These are phyloP conservation scores for Scelioninae gen. 1 DNA, from an alignment of 2,888 invertebrate genomes.

Conservation along the genomic window DNA sequence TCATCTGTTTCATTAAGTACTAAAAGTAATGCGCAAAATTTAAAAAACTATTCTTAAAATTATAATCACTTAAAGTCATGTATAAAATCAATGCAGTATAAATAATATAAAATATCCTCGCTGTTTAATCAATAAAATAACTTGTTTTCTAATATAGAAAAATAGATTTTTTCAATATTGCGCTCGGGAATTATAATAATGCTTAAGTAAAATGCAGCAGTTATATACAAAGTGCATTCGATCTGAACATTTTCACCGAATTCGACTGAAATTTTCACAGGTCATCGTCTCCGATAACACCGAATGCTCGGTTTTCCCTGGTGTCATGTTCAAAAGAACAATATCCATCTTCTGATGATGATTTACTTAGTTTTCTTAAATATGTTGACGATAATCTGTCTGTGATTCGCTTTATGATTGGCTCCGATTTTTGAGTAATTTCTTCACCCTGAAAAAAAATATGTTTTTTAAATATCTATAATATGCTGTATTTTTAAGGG, in stretches of 20 bases:
- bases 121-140: slow-evolving; percentile 42
- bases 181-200: slow-evolving; percentile 15
- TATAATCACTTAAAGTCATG: too few relatives aligned
- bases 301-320: slow-evolving; percentile 96
- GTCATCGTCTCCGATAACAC: slow-evolving; percentile 98
- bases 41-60: too few relatives aligned
- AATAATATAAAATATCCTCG: slow-evolving; percentile 47
- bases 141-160: slow-evolving; percentile 57
- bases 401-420: slow-evolving; percentile 90
- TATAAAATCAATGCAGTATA: too few relatives aligned
- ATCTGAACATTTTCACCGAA: background rate
- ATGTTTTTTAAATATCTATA: too few relatives aligned
- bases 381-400: slow-evolving; percentile 89
- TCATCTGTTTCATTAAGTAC: too few relatives aligned
- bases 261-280: slow-evolving; percentile 85
- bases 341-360: slow-evolving; percentile 49
- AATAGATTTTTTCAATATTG: slow-evolving; percentile 41
- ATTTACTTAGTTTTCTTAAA: slow-evolving; percentile 87
- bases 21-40: too few relatives aligned
- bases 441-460: slow-evolving; percentile 71
- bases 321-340: slow-evolving; percentile 85
- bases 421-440: slow-evolving; percentile 84
- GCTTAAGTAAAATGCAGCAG: slow-evolving; percentile 35
- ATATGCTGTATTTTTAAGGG: too few relatives aligned
- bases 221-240: slow-evolving; percentile 33